Base-by-base conservation (phyloP, 1,140 invertebrate species). In the Rhizoglyphus robini region DNA sequence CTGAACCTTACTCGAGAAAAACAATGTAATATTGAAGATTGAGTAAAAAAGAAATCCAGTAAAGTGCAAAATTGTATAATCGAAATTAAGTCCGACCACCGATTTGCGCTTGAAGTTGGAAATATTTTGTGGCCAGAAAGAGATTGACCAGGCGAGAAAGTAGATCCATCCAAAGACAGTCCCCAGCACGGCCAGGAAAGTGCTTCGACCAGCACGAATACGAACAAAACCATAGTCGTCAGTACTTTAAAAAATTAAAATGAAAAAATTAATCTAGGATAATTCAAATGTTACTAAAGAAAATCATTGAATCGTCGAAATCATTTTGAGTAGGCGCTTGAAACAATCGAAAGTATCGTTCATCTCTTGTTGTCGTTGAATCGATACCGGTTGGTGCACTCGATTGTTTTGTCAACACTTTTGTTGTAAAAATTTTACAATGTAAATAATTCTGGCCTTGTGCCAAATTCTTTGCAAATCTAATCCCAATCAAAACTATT, bases 81-180 rank as follows among this genome's bases (percentile, higher is more conserved):
- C 95, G 76, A 99, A 96, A 78, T 95, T 98, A 13, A 99, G 77
- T 0, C 96, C 96, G 67, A 96, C 83, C 20, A 99, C 95, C 79
- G 93, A 96, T 81, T 96, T 95, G 36, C 94, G 80, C 68, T 81
- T 83, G 73, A 82, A 98, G 78, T 99, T 99, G 63, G 82, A 82
- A 71, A 84, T 85, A n/a, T 93, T 87, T 79, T 99, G 96, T 3
- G 96, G 95, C 80, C 98, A 99, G 77, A 99, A 99, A 1, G 94
- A 98, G 8, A 98, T 78, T 1, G 92, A 96, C 96, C 96, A 99
- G 13, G 92, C 91, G 36, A 85, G 80, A 78, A 99, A 99, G 76
- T 99, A 99, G 13, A 95, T 79, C 96, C 96, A 99, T 25, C 96
- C 96, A 73, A 97, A 86, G 0, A 93, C 80, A 65, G 81, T 75